Evolutionary conservation across 2,888 invertebrate species (phyloP).

Genomic region (Platerodrilus igneus): DNA sequence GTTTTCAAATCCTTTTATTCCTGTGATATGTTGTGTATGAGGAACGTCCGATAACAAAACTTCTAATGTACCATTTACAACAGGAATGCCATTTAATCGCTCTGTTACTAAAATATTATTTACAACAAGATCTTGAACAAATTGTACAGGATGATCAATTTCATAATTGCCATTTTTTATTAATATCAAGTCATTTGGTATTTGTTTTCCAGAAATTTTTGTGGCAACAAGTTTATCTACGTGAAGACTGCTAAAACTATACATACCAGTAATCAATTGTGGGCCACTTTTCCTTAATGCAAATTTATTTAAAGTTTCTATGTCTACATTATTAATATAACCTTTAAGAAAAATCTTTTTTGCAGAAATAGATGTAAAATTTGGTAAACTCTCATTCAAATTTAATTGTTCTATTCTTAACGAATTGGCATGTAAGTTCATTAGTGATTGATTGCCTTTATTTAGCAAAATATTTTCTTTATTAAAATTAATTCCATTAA

Average conservation of each 20-base stretch:
- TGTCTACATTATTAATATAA: conserved; percentile 49
- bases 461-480: conserved; percentile 37
- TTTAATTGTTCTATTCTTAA: conserved; percentile 30
- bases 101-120: conserved; percentile 45
- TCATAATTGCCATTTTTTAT: conserved; percentile 44
- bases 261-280: conserved; percentile 48
- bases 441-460: conserved; percentile 41
- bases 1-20: conserved; percentile 47
- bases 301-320: conserved; percentile 47
- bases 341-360: conserved; percentile 47
- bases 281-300: conserved; percentile 49
- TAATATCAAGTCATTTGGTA: conserved; percentile 42
- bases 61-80: conserved; percentile 46
- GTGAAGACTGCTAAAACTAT: conserved; percentile 32
- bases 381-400: conserved; percentile 13
- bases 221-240: conserved; percentile 13
- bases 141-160: conserved; percentile 49
- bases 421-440: conserved; percentile 34
- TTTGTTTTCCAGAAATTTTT: conserved; percentile 27
- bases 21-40: conserved; percentile 47
- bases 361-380: conserved; percentile 39
- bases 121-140: conserved; percentile 43
- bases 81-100: conserved; percentile 50
- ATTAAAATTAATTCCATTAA: conserved; percentile 39
- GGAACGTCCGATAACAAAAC: conserved; percentile 45